Evolutionary conservation across 1,140 invertebrate genomes (phyloP), one percentile per base, ranked within the genome.

Genomic region (Ceratina calcarata): DNA sequence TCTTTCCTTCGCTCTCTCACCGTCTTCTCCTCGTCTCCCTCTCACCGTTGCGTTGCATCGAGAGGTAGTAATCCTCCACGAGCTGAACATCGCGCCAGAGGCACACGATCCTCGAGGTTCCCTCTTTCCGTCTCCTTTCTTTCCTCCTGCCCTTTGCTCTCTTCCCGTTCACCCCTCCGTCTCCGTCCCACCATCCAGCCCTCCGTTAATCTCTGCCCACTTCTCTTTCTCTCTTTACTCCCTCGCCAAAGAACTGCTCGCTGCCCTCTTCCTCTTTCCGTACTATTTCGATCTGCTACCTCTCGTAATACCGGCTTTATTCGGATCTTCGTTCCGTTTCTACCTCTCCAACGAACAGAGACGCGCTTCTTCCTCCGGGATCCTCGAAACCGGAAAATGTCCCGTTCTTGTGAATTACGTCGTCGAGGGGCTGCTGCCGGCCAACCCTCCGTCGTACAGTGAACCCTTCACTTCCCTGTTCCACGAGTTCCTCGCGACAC

Each of bases 31-130:
- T 37, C 77, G 15, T 76, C 64, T 57, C 20, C 53, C 24, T 69
- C 15, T 7, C 22, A 49, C 53, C 58, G 53, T 37, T 62, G 32
- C 20, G 61, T 76, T 62, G 27, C 37, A 76, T 82, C 77, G 86
- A 85, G 82, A 88, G 82, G 82, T 86, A 85, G 88, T 90, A 89
- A 90, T 90, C 88, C 88, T 88, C 87, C 73, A 74, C 81, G 85
- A 87, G 87, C 86, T 83, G 83, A 90, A 88, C 86, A 86, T 89
- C 87, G 82, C 83, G 86, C 86, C 83, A 83, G 71, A 89, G 83
- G 86, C 86, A 75, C 80, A 89, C 84, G 72, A 89, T 88, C 81
- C 83, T 88, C 87, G 71, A 78, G 66, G 32, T 53, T 85, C 71
- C 66, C 67, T 78, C 79, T 82, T 84, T 68, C 55, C 80, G 51